Base-by-base conservation (phyloP, 2,113 vertebrate genomes). In the Chaetodon trifascialis region DNA sequence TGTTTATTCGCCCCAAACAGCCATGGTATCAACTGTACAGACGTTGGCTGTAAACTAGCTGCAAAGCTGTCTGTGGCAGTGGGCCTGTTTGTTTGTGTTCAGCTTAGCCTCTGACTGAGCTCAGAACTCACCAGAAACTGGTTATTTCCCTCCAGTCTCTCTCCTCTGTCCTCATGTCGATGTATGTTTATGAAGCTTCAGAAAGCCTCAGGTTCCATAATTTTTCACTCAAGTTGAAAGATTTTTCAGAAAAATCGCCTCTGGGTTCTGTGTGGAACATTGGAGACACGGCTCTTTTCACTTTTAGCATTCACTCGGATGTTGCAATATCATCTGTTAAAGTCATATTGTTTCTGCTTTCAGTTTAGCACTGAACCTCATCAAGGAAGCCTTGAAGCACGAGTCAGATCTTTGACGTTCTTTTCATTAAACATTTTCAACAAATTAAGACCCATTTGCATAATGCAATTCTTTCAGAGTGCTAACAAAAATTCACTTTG, bases 361-460 rank as follows among this genome's bases (percentile, higher is more conserved):
- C 25, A 38, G 36, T 34, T 67, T n/a, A 56, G 70, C 36, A 4
- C 36, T 12, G 7, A 75, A 25, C n/a, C 47, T 68, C 56, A 51
- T 25, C 19, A 34, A 51, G 59, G 25, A 59, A 44, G 21, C 56
- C 38, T 5, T 17, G 14, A 52, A 52, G 21, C 80, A 58, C 72
- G 11, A 6, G 38, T 80, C 42, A 63, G 9, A 38, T 66, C 52
- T 71, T 11, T 38, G 46, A 56, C 40, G 47, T 30, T 73, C 34
- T n/a, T 40, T 62, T 56, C 23, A 40, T 44, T 63, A 73, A 38
- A 30, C 52, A 47, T 15, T 16, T n/a, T 7, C 49, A 49, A 58
- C 44, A 68, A 71, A 77, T 82, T 2, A 74, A 73, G 4, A 49
- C 40, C 5, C 38, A 69, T 80, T 72, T 72, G 62, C 21, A 46